phyloP scores from a whole-genome alignment of 2,113 vertebrate species.

The zebrafish (Danio rerio) region DNA sequence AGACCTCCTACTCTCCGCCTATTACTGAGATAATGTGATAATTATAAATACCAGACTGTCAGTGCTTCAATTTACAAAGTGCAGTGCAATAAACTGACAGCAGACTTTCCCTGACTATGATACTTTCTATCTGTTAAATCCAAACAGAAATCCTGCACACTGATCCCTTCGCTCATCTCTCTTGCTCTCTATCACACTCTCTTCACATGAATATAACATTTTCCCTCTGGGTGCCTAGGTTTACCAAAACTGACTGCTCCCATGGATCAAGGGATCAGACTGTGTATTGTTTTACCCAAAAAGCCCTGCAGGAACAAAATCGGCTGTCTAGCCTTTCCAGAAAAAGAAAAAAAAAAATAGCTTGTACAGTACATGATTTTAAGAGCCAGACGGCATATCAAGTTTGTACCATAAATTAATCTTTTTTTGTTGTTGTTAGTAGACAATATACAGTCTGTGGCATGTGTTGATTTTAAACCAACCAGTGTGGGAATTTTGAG shows the following conservation, averaged over 20 bases:
- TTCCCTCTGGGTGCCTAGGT: conserved; percentile 40
- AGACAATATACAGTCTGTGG: no score
- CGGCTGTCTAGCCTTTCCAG: not conserved
- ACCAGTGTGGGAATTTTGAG: no score
- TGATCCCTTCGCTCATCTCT: not conserved
- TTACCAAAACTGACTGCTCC: conserved; percentile 9
- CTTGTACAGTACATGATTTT: no score
- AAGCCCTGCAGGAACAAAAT: conserved; percentile 23
- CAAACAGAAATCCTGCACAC: not conserved
- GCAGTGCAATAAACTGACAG: conserved; percentile 1
- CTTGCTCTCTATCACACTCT: not conserved
- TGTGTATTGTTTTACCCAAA: conserved; percentile 36
- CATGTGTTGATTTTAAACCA: no score
- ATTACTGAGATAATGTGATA: no score
- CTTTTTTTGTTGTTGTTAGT: no score
- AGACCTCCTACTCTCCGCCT: no score
- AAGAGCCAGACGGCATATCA: no score
- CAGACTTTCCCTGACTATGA: not conserved
- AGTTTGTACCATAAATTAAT: no score
- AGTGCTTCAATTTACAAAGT: conserved; percentile 14
- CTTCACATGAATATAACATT: conserved; percentile 38
- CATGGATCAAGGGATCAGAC: conserved; percentile 32
- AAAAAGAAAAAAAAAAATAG: not conserved
- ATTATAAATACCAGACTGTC: not conserved
- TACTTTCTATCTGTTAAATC: conserved; percentile 7